Evolutionary conservation across 2,888 invertebrate genomes (phyloP), one percentile per base, ranked within the genome.

Genomic region (Xylocampa areola): DNA sequence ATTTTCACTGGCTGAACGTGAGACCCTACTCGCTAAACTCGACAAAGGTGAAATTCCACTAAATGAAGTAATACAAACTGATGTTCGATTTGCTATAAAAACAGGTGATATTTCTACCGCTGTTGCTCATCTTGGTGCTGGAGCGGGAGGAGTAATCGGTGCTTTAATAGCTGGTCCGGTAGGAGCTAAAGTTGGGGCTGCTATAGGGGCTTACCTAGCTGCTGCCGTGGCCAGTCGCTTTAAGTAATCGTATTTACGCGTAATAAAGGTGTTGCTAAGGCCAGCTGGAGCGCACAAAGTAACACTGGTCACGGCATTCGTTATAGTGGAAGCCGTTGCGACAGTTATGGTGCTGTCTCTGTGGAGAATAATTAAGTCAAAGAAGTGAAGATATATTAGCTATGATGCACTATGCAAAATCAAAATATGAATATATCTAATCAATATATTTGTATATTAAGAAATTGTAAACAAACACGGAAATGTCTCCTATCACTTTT

Each of bases 151-250:
- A 0, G 33, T 37, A 11, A 30, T 63, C 10, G 62, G 62, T 0
- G n/a, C 30, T 4, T 48, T 40, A 11, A 39, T 63, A 0, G 62
- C 55, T 45, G 63, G 62, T 17, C 3, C 4, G 0, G 4, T 63
- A 2, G 62, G 62, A 1, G 40, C 63, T 23, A 45, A 36, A n/a
- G 35, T 63, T 6, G 62, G 62, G 17, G 17, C 55, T n/a, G 63
- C 63, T 5, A 55, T 40, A 14, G 62, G 62, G 30, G 63, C 62
- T 23, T 63, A 63, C 32, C 39, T 63, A 1, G 55, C 49, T 1
- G 55, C 49, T 0, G 63, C 63, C 1, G 62, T 44, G 7, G 49
- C 35, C 4, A 49, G 21, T 40, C 48, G 16, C 2, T 44, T 54
- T 1, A 4, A 16, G 13, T n/a, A n/a, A n/a, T n/a, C n/a, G n/a